These are phyloP conservation scores for Sander vitreus DNA, from an alignment of 2,113 vertebrate species.

Conservation along the genomic window DNA sequence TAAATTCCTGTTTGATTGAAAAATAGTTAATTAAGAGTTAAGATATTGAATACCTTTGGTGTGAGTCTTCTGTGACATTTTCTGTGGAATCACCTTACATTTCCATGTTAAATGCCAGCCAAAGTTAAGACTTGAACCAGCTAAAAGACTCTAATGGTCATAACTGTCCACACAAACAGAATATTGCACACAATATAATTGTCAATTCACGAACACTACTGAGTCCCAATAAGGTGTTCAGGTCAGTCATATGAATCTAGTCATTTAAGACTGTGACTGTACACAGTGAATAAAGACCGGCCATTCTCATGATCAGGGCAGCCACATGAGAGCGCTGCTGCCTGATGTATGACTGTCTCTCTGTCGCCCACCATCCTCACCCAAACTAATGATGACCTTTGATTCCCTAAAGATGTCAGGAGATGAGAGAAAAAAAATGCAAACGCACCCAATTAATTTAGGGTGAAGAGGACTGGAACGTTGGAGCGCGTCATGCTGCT, in stretches of 20 bases:
- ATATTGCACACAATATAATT: slow-evolving; percentile 30
- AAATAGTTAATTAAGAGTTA: background rate
- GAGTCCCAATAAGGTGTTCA: slow-evolving; percentile 9
- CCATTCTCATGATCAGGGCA: slow-evolving; percentile 54
- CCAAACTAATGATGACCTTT: slow-evolving; percentile 80
- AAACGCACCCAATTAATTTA: slow-evolving; percentile 78
- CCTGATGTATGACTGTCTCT: slow-evolving; percentile 72
- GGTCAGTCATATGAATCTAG: slow-evolving; percentile 26
- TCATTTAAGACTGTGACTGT: background rate
- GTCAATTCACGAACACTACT: slow-evolving; percentile 16
- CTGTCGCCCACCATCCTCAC: slow-evolving; percentile 64
- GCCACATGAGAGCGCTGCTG: slow-evolving; percentile 67
- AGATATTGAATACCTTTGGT: background rate
- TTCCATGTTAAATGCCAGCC: slow-evolving; percentile 18
- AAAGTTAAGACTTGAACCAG: background rate
- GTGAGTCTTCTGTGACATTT: slow-evolving; percentile 36
- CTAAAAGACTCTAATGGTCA: background rate
- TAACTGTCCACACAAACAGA: slow-evolving; percentile 6
- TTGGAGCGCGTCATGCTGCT: slow-evolving; percentile 70
- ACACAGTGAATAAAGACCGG: slow-evolving; percentile 41
- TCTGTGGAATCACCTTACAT: slow-evolving; percentile 13
- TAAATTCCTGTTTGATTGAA: background rate
- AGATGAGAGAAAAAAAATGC: slow-evolving; percentile 58
- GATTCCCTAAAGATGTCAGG: slow-evolving; percentile 79
- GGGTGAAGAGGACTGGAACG: slow-evolving; percentile 68